Evolutionary conservation across 2,113 vertebrate species (phyloP).

Genomic region (Pelecanoides urinatrix): DNA sequence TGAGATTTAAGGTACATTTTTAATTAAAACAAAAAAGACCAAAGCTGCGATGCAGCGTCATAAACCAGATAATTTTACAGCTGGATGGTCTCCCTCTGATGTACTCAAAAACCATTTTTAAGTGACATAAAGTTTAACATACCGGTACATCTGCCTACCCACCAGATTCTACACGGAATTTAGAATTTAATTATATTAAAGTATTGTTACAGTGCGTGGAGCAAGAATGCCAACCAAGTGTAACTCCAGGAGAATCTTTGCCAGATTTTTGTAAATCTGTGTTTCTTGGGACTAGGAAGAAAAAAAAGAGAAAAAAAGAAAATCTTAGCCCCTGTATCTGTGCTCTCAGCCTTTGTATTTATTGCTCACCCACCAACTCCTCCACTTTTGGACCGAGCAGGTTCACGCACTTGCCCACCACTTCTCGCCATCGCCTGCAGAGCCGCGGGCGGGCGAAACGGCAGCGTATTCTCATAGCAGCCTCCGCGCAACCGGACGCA

Average conservation of each 20-base stretch:
- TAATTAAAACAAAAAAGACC: conserved; percentile 79
- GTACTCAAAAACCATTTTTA: conserved; percentile 94
- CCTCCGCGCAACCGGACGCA: not conserved
- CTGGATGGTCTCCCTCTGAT: conserved; percentile 89
- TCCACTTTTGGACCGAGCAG: not conserved
- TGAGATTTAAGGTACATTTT: conserved; percentile 73
- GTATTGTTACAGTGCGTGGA: conserved; percentile 69
- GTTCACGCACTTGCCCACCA: not conserved
- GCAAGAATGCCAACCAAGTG: conserved; percentile 66
- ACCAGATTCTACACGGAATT: conserved; percentile 88
- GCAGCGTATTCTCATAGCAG: fast-evolving
- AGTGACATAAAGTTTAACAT: conserved; percentile 99
- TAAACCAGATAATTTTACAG: conserved; percentile 96
- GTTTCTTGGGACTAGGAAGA: not conserved
- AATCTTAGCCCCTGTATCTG: not conserved
- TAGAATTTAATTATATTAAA: conserved; percentile 90
- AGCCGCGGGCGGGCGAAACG: fast-evolving
- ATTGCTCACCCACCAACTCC: not conserved
- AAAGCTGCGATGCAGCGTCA: conserved; percentile 71
- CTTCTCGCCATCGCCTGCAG: not conserved
- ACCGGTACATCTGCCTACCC: conserved; percentile 88
- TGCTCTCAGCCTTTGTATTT: not conserved
- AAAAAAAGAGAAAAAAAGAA: not conserved
- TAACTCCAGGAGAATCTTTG: conserved; percentile 42
- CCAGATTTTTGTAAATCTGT: conserved; percentile 22